Percentiles rank a stretch among this genome's conserved stretches.
Conservation (phyloP, 2,888 invertebrate species). For the Steromphala cineraria region DNA sequence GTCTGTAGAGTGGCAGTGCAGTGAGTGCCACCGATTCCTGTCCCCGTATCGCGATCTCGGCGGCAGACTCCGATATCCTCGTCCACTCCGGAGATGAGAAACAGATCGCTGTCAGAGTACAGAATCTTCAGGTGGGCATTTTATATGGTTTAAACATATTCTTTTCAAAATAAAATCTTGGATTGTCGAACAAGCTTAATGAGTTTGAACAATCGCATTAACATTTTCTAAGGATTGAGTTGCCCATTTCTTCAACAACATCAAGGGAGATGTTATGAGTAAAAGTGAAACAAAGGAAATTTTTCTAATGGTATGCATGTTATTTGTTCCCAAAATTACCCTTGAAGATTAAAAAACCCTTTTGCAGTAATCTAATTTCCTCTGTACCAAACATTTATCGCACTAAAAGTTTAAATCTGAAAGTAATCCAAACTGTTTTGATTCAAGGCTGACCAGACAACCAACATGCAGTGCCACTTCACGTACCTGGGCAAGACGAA, state of each 20-base stretch:
- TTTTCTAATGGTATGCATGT: no score
- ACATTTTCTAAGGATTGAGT: no score
- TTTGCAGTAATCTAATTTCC: no score
- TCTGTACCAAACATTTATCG: no score
- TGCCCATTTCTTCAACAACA: no score
- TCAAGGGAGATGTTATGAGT: no score
- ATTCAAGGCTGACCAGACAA: conserved; percentile 55
- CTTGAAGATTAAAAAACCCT: no score
- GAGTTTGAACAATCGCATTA: no score
- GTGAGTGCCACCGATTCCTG: conserved; percentile 44
- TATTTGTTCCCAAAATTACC: no score
- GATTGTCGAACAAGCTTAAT: no score
- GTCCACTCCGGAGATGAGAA: conserved; percentile 65
- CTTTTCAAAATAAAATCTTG: background rate
- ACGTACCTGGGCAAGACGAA: conserved; percentile 49
- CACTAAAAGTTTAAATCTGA: background rate
- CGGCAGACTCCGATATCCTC: conserved; percentile 57
- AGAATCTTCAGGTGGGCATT: conserved; percentile 55
- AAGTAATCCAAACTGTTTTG: background rate
- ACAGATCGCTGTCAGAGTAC: conserved; percentile 58
- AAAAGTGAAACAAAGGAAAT: no score
- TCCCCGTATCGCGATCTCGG: conserved; percentile 55
- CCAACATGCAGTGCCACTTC: conserved; percentile 60
- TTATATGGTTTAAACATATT: background rate
- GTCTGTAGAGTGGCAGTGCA: conserved; percentile 1